Evolutionary conservation across 2,888 invertebrate species (phyloP), one percentile per base, ranked within the genome.

Genomic region (Petrolisthes manimaculis): DNA sequence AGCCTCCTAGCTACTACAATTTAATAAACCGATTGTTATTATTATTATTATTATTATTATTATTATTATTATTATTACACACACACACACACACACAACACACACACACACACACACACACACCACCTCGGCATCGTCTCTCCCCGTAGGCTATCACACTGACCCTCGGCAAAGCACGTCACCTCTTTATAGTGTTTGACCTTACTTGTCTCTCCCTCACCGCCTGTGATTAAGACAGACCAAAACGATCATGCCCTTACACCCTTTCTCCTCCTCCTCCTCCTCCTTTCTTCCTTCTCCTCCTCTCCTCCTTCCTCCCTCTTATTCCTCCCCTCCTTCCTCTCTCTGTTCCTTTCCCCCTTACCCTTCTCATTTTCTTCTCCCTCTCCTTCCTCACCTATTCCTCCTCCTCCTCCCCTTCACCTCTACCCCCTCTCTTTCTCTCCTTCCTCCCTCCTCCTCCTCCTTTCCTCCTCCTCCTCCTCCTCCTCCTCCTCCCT

Each of bases 171-270:
- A n/a, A n/a, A n/a, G n/a, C n/a, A n/a, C n/a, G n/a, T 78, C 79
- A 56, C 54, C 54, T 83, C 53, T 83, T 74, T 83, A 85, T 79
- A 67, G 8, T 53, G 79, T 79, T 85, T 79, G 79, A 79, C 79
- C 85, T 78, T 85, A 54, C 53, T 67, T 79, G 85, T 79, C 55
- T 79, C 75, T 77, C 8, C 55, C 75, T 51, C n/a, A 4, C 56
- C 77, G 51, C 24, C 37, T 37, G 5, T 54, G 67, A 12, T 54
- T n/a, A n/a, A n/a, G n/a, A n/a, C n/a, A n/a, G n/a, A n/a, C n/a
- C n/a, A n/a, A n/a, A n/a, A n/a, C n/a, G n/a, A 54, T 51, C 69
- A 67, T n/a, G 24, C 67, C 37, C 67, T 61, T 55, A 18, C 67
- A 24, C 55, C 21, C 67, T 80, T 69, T 51, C 9, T 51, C 69